Conservation (phyloP, 2,888 invertebrate species). For the Drosophila testacea region DNA sequence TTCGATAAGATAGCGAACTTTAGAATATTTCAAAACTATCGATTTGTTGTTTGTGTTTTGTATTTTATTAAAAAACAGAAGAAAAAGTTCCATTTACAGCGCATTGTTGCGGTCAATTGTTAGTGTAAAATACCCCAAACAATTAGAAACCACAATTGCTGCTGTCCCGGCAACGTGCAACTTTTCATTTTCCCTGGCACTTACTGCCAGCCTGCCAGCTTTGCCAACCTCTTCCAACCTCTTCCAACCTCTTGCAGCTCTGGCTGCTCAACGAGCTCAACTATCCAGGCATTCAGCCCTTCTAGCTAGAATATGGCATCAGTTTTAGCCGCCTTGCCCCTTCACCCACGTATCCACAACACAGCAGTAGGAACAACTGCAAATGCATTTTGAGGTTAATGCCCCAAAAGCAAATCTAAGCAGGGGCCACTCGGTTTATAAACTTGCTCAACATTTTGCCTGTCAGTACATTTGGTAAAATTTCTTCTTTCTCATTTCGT, state of each 20-base stretch:
- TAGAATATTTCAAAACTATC: slow-evolving; percentile 34
- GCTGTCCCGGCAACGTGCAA: slow-evolving; percentile 56
- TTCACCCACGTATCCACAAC: slow-evolving; percentile 26
- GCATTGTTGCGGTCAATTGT: slow-evolving; percentile 76
- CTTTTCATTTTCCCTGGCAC: slow-evolving; percentile 75
- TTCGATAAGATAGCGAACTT: slow-evolving; percentile 9
- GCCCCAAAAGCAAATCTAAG: slow-evolving; percentile 41
- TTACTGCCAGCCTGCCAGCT: slow-evolving; percentile 42
- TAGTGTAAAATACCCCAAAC: slow-evolving; percentile 77
- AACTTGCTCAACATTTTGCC: slow-evolving; percentile 69
- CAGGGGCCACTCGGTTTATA: slow-evolving; percentile 57
- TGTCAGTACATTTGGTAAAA: slow-evolving; percentile 67
- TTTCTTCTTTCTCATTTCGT: slow-evolving; percentile 46
- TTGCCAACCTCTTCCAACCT: slow-evolving; percentile 12
- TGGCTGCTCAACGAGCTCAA: slow-evolving; percentile 29
- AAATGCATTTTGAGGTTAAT: slow-evolving; percentile 76
- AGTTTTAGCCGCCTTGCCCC: slow-evolving; percentile 6
- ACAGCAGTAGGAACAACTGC: slow-evolving; percentile 36
- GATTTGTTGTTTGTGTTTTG: slow-evolving; percentile 26
- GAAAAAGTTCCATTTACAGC: slow-evolving; percentile 62
- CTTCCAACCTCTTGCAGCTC: slow-evolving; percentile 17
- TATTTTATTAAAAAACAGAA: slow-evolving; percentile 21
- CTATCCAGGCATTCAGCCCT: slow-evolving; percentile 11
- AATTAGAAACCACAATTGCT: slow-evolving; percentile 78
- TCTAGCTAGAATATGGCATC: slow-evolving; percentile 22